Percentiles rank a stretch among this genome's conserved stretches.
Evolutionary conservation across 2,797 vertebrate genomes (phyloP).

Genomic region (Galagoides demidoff): DNA sequence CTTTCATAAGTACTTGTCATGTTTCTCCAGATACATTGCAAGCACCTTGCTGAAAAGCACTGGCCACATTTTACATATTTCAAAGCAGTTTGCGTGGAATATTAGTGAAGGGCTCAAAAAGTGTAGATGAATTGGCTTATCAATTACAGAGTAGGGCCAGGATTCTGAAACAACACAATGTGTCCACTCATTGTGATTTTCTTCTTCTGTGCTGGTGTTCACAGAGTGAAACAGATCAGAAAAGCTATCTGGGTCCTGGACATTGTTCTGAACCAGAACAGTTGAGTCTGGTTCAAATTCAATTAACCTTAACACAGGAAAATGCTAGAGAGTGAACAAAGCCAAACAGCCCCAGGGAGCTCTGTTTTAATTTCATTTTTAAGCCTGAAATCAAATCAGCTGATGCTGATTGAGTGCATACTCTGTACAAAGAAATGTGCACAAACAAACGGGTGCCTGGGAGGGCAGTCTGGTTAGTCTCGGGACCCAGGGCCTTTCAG

Average conservation of each 20-base stretch:
- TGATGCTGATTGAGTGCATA: neutral
- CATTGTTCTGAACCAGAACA: constrained; percentile 47
- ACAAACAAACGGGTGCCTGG: neutral
- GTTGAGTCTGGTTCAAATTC: constrained; percentile 60
- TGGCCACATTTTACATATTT: neutral
- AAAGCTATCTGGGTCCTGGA: constrained; percentile 43
- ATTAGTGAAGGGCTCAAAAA: neutral
- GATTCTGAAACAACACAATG: neutral
- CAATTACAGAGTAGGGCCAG: neutral
- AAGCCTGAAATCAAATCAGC: constrained; percentile 66
- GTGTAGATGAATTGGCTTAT: neutral
- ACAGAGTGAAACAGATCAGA: constrained; percentile 38
- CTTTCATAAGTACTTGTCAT: neutral
- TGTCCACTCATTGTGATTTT: neutral
- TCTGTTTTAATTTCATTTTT: constrained; percentile 64
- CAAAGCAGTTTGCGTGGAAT: neutral
- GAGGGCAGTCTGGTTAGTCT: neutral
- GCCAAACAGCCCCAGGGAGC: constrained; percentile 46
- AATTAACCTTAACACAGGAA: constrained; percentile 60
- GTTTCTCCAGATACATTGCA: neutral
- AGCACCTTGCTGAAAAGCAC: neutral
- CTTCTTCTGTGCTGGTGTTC: neutral
- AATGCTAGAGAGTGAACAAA: constrained; percentile 53
- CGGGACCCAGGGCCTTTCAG: neutral
- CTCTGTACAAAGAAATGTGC: neutral